Evolutionary conservation across 2,797 vertebrate species (phyloP), one percentile per base, ranked within the genome.

Genomic region (Simalia tracyae): DNA sequence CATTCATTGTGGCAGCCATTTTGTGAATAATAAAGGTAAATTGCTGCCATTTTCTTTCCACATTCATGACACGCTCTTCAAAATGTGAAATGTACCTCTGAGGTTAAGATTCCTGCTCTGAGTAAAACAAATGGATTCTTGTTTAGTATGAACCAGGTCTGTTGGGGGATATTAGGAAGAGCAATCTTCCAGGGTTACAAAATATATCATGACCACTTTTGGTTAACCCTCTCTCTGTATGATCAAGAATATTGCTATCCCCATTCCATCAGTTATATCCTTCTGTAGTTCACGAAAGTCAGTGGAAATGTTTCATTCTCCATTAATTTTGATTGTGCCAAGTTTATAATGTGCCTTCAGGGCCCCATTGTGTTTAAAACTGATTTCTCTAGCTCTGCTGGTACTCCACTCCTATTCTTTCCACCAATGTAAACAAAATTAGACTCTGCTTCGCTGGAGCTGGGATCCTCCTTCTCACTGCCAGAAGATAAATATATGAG

Each of bases 391-490:
- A 89, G 14, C 17, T 56, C 15, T 89, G 46, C 63, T n/a, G 1
- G 6, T 68, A 4, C 9, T 88, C 64, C 36, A 66, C 15, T 26
- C 17, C 59, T 87, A 7, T 2, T 93, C 84, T 26, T 14, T 22
- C 63, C 28, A 84, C 50, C 91, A 2, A 19, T 15, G 50, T 59
- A 63, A 88, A 28, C 14, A 84, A 59, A 59, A 60, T 46, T n/a
- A 31, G 66, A 31, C 12, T 56, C n/a, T 84, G 72, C 22, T 84
- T n/a, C 54, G 42, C 8, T 0, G 56, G 26, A 57, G 61, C 88
- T 93, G 86, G 89, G 90, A 89, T 91, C 93, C 93, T 76, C 94
- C 1, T 92, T 88, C 94, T 92, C 93, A 93, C 93, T 95, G 92
- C 93, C 95, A 93, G 36, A 93, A 91, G 93, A 92, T 24, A 89